These are phyloP conservation scores for Tympanoctomys barrerae DNA, from an alignment of 2,797 vertebrate genomes.

Conservation along the genomic window DNA sequence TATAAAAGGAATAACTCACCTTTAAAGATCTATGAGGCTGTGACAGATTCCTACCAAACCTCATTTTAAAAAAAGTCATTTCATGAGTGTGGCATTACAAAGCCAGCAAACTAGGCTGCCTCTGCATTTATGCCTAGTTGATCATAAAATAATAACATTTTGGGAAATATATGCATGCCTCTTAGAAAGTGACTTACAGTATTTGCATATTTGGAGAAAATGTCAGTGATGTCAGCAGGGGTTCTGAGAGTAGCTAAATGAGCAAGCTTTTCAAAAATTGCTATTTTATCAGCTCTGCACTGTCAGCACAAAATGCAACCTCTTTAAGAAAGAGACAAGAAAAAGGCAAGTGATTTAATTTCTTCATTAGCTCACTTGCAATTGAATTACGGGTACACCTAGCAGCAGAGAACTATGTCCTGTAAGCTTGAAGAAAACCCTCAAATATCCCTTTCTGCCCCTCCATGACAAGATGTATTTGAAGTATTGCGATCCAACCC, in stretches of 20 bases:
- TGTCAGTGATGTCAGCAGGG: constrained; percentile 83
- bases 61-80: constrained; percentile 78
- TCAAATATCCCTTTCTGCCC: constrained; percentile 6
- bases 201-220: constrained; percentile 83
- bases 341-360: constrained; percentile 83
- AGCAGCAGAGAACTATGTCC: constrained; percentile 32
- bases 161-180: constrained; percentile 80
- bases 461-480: constrained; percentile 42
- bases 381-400: constrained; percentile 77
- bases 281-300: constrained; percentile 78
- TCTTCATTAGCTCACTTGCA: constrained; percentile 83
- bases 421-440: constrained; percentile 60
- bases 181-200: constrained; percentile 80
- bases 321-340: constrained; percentile 84
- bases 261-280: constrained; percentile 83
- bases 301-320: constrained; percentile 78
- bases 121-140: constrained; percentile 84
- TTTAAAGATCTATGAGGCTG: constrained; percentile 79
- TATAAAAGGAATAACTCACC: constrained; percentile 79
- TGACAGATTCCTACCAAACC: constrained; percentile 81
- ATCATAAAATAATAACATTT: constrained; percentile 86
- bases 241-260: constrained; percentile 82
- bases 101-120: constrained; percentile 71
- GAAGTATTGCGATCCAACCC: constrained; percentile 25
- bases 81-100: constrained; percentile 70